Percentiles rank a stretch among this genome's conserved stretches.
Evolutionary conservation across 2,888 invertebrate genomes (phyloP).

Genomic region (Drepanosiphum platanoidis): DNA sequence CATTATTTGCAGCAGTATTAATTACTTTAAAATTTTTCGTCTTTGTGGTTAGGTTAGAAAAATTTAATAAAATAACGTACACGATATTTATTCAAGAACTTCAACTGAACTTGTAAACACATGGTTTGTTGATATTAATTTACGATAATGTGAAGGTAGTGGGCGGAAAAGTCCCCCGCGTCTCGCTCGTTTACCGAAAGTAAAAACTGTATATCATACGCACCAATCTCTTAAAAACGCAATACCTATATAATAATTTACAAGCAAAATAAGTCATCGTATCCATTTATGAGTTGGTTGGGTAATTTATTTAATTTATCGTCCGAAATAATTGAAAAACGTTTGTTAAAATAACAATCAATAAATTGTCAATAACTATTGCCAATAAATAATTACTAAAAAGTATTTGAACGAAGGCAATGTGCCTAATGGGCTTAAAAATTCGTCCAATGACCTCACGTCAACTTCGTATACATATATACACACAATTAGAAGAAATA

Average conservation of each 20-base stretch:
- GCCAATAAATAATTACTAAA: too few species aligned
- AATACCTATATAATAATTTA: neutral
- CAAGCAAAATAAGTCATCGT: neutral
- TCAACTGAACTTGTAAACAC: neutral
- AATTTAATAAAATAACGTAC: neutral
- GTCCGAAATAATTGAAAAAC: neutral
- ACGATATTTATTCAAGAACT: neutral
- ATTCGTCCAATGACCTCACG: neutral
- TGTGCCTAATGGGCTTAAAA: neutral
- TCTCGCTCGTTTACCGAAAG: neutral
- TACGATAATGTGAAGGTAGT: neutral
- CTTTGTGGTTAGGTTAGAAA: too few species aligned
- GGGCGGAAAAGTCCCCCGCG: neutral
- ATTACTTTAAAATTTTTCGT: too few species aligned
- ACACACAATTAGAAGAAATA: neutral
- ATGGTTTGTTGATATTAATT: neutral
- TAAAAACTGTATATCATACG: neutral
- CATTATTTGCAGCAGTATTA: too few species aligned
- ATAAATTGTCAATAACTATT: too few species aligned
- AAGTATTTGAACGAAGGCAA: neutral
- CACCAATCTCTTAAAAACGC: neutral
- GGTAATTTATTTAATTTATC: neutral
- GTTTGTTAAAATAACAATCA: too few species aligned
- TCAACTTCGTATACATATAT: neutral
- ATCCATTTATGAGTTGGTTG: too few species aligned